Evolutionary conservation across 92 coral and sea anemone genomes (phyloP), one percentile per base, ranked within the genome.

Genomic region (Zoanthus solanderi): DNA sequence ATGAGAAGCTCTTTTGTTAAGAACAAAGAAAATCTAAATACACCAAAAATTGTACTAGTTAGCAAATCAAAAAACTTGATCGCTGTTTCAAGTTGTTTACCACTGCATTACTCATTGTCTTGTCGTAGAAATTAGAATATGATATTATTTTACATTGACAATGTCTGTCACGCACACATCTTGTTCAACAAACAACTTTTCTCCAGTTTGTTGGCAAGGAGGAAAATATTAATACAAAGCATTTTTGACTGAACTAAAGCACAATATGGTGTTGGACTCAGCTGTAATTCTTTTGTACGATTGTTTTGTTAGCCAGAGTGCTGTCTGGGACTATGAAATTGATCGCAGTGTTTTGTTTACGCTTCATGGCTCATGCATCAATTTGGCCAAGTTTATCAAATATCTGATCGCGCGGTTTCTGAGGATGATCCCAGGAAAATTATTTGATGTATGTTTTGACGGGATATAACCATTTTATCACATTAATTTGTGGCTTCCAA

Each of bases 351-450:
- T 75, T 75, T 75, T 75, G 78, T 75, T 75, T 75, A 46, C 78
- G 58, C 78, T 75, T 45, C 28, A 57, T 17, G 65, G 65, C 65
- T 58, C 65, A 58, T 58, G 65, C 65, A 58, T 58, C n/a, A 75
- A 75, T 75, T n/a, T 46, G 78, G 78, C 78, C 78, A 45, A 75
- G 17, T 17, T 75, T 75, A 75, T 75, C 58, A 18, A 75, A 75
- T 78, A 77, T 73, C 54, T 42, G 78, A 73, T 73, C 78, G 78
- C 78, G 56, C 78, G 78, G 56, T 50, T 83, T 83, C 87, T 83
- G 87, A 60, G 32, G 54, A 66, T 83, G 87, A 83, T 72, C 87
- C 78, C 87, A 66, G 58, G 78, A 83, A 83, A 66, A 67, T 66
- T 34, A 83, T 67, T 83, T 47, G 61, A 83, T 37, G 53, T 83